Base-by-base conservation (phyloP, 1,140 invertebrate species). In the Drosophila yakuba region DNA sequence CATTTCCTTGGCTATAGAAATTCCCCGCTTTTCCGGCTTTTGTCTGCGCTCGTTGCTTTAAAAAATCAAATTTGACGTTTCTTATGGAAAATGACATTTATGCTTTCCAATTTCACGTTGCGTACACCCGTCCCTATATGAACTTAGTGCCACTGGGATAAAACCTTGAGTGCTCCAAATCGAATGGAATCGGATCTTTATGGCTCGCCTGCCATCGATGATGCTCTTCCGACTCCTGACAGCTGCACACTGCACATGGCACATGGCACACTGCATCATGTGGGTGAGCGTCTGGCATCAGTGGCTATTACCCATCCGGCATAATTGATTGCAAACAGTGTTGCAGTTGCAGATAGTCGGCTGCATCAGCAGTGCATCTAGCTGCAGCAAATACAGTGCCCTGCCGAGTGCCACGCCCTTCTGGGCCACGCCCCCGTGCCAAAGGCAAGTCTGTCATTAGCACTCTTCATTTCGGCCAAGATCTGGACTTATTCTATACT, bases 31-130 rank as follows among this genome's bases (percentile, higher is more conserved):
- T 17, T 1, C 28, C n/a, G 58, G 15, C 56, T 55, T 55, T 50
- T 71, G 63, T 50, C 54, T 68, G 38, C 45, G 48, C 32, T 61
- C 56, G 38, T 36, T 60, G 35, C 63, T 47, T 69, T 25, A 47
- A 56, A 69, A 69, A 62, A 77, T 66, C 73, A 67, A 76, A 76
- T 59, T 68, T 76, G 73, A 77, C 74, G 64, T 77, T 71, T 69
- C 35, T 45, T 47, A 77, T 61, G 43, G 51, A 77, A 52, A 62
- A 71, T 62, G 74, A 76, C 74, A 78, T 78, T 78, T 58, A 78
- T 78, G 74, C 64, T 43, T 75, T 74, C 56, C 68, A 74, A 58
- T 68, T 76, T 76, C 54, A 66, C 41, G 38, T 60, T 62, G 68
- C 71, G 60, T 73, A 74, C 57, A 66, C 69, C 28, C 28, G n/a